A percentile compares a stretch with the other conserved stretches of the same genome.
Conservation (phyloP, 2,113 vertebrate species). For the Zootoca vivipara region DNA sequence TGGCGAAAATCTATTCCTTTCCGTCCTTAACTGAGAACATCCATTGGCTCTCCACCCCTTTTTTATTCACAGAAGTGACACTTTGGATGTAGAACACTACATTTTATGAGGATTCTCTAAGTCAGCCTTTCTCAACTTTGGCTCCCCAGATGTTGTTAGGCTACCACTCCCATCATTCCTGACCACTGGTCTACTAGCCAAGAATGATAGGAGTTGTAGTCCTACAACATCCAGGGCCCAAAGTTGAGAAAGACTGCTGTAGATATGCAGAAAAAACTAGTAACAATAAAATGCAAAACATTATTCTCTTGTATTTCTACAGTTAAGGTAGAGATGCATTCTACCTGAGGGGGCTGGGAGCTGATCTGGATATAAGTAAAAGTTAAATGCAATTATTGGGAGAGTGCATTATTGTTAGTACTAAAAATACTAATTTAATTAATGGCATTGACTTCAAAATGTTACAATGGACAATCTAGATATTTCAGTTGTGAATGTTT, state of each 20-base stretch:
- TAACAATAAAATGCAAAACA: neutral
- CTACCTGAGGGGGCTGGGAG: neutral
- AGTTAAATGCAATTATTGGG: neutral
- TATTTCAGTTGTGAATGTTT: neutral
- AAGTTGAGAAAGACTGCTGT: no score
- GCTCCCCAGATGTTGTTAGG: no score
- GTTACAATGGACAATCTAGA: neutral
- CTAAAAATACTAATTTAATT: neutral
- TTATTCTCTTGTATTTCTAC: neutral
- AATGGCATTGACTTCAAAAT: conserved; percentile 9
- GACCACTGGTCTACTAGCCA: no score
- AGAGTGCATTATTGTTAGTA: conserved; percentile 11
- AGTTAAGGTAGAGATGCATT: neutral
- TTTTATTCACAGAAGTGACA: neutral
- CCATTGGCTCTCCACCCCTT: neutral
- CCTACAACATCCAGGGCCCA: no score
- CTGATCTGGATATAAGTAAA: neutral
- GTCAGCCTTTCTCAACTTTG: neutral
- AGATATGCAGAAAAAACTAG: neutral
- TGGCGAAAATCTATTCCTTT: neutral
- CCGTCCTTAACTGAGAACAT: neutral
- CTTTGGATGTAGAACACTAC: neutral
- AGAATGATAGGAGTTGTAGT: no score
- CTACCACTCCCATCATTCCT: no score
- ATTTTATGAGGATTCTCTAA: neutral